These are phyloP conservation scores for Caranx ignobilis DNA, from an alignment of 2,113 vertebrate genomes.

Conservation along the genomic window DNA sequence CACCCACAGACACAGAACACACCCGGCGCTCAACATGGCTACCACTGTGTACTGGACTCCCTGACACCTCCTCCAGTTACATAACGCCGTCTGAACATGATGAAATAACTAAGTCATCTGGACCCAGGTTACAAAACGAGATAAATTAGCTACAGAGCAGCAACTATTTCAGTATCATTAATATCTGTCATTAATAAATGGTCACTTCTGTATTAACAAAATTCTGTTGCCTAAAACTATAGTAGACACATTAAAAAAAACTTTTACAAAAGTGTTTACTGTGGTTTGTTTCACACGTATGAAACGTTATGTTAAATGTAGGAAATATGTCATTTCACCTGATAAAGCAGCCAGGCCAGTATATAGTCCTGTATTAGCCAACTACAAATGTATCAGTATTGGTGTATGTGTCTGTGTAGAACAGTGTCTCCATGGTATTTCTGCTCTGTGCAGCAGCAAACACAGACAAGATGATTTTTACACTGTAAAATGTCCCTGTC, in stretches of 20 bases:
- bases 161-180: neutral
- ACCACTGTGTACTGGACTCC: neutral
- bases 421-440: neutral
- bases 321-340: neutral
- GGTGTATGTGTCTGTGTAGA: neutral
- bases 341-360: neutral
- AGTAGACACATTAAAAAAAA: neutral
- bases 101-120: neutral
- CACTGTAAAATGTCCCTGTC: neutral
- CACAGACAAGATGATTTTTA: neutral
- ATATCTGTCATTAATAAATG: neutral
- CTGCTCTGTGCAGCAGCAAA: neutral
- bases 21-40: neutral
- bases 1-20: constrained; percentile 28
- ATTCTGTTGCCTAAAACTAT: neutral
- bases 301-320: neutral
- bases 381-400: neutral
- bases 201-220: neutral
- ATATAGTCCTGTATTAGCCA: neutral
- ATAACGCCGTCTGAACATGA: neutral
- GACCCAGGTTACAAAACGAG: neutral
- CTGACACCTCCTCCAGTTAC: constrained; percentile 16
- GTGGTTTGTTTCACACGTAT: no score
- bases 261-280: neutral
- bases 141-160: neutral